Base-by-base conservation (phyloP, 1,140 invertebrate species). In the Bursaphelenchus mucronatus region DNA sequence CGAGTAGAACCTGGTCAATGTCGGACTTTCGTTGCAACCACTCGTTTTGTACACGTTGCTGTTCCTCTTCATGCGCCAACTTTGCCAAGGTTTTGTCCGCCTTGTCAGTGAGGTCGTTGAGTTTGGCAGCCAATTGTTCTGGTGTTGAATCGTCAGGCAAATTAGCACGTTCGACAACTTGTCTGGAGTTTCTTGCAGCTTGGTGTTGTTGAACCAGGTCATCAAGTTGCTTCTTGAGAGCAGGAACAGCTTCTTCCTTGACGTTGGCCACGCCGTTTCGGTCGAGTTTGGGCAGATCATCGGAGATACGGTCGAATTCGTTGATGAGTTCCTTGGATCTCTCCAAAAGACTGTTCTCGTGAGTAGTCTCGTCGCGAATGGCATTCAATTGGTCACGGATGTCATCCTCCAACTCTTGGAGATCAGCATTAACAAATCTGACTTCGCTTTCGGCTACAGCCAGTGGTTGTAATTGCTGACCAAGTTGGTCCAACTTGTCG, bases 391-490 rank as follows among this genome's bases (percentile, higher is more conserved):
- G 40, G 40, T 59, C 57, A 11, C 45, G 13, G 57, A 44, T 44
- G 57, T 59, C 57, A 39, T 30, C 57, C 6, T 50, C 15, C 57
- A 59, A 50, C 41, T 59, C 57, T 4, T 59, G 13, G 13, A 44
- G 57, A 9, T 59, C 57, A 3, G 45, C 30, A 5, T 59, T 44
- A n/a, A 59, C 57, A 39, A 59, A 59, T 50, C 57, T 39, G 11
- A 59, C 13, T 39, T 59, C 19, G 40, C 57, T 59, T 50, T 59
- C 57, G 11, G 57, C 57, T 39, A 43, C 57, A n/a, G 11, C 57
- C 11, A 59, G 41, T 39, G 57, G 57, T 13, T 59, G 40, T 44
- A 59, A 39, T 50, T 50, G 13, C 47, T 50, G 44, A n/a, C 40
- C 57, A 3, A 59, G 13, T 11, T 11, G 11, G 11, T 39, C 15